Evolutionary conservation across 1,140 invertebrate species (phyloP).

Genomic region (Euwallacea similis): DNA sequence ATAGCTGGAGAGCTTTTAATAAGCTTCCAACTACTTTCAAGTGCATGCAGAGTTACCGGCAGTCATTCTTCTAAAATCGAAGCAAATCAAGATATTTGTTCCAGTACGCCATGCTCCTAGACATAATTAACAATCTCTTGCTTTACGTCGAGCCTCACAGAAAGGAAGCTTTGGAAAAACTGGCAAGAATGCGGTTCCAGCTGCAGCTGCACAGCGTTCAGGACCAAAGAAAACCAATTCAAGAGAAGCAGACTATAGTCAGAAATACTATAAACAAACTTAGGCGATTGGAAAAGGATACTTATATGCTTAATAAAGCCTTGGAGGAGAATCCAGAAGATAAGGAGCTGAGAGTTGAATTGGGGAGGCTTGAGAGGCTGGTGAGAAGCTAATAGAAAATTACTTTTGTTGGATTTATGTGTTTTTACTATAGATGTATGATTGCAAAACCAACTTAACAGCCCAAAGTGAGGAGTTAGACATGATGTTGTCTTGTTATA

Average conservation of each 20-base stretch:
- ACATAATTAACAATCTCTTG: conserved; percentile 96
- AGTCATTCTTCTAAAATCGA: too few relatives aligned
- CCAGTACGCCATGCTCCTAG: conserved; percentile 92
- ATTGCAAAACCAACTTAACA: conserved; percentile 87
- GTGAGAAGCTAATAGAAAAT: conserved; percentile 46
- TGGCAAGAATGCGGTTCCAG: conserved; percentile 91
- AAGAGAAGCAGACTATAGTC: conserved; percentile 86
- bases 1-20: too few relatives aligned
- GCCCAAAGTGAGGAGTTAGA: conserved; percentile 89
- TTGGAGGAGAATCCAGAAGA: conserved; percentile 71
- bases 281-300: conserved; percentile 84
- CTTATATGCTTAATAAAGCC: conserved; percentile 83
- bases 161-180: conserved; percentile 85
- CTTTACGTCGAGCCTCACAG: conserved; percentile 95
- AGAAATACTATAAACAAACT: conserved; percentile 78
- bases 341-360: conserved; percentile 65
- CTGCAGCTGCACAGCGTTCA: conserved; percentile 86
- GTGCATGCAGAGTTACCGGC: too few relatives aligned
- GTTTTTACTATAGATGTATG: conserved; percentile 66
- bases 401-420: background rate
- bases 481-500: conserved; percentile 87
- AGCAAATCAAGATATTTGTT: background rate
- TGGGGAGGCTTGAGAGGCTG: conserved; percentile 70
- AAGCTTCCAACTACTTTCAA: too few relatives aligned
- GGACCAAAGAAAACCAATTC: conserved; percentile 89